Percentiles rank a stretch among this genome's conserved stretches.
Evolutionary conservation across 1,140 invertebrate species (phyloP).

Genomic region (Vanessa tameamea): DNA sequence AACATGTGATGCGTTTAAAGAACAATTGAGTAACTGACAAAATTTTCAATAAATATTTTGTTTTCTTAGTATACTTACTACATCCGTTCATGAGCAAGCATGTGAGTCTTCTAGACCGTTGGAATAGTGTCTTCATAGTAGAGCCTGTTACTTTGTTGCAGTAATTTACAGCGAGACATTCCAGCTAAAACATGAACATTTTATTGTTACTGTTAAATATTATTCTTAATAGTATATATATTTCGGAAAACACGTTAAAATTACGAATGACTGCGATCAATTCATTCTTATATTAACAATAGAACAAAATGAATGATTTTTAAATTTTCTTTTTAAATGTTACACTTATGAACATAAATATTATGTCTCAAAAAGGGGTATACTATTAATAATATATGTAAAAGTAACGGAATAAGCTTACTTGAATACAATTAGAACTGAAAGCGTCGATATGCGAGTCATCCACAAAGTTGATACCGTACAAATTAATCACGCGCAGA

Average conservation of each 20-base stretch:
- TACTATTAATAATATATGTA: no score
- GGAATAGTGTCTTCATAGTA: constrained; percentile 96
- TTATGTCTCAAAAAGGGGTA: no score
- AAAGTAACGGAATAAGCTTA: constrained; percentile 46
- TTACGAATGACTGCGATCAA: no score
- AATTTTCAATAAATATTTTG: not conserved
- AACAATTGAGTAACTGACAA: not conserved
- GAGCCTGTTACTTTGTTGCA: constrained; percentile 98
- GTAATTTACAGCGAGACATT: constrained; percentile 96
- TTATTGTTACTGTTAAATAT: no score
- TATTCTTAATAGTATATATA: no score
- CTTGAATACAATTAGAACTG: constrained; percentile 94
- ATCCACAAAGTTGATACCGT: constrained; percentile 98
- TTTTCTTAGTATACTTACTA: constrained; percentile 82
- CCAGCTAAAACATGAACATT: constrained; percentile 84
- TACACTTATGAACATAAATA: no score
- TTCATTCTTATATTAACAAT: no score
- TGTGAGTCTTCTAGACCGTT: constrained; percentile 94
- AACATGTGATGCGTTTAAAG: not conserved
- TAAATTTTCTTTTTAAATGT: no score
- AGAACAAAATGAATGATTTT: no score
- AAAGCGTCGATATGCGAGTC: constrained; percentile 99
- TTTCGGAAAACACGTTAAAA: no score
- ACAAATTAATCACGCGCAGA: constrained; percentile 96
- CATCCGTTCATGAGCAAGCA: constrained; percentile 98